These are phyloP conservation scores for Fissipunctia ypsillon DNA, from an alignment of 2,888 invertebrate genomes.

Conservation along the genomic window DNA sequence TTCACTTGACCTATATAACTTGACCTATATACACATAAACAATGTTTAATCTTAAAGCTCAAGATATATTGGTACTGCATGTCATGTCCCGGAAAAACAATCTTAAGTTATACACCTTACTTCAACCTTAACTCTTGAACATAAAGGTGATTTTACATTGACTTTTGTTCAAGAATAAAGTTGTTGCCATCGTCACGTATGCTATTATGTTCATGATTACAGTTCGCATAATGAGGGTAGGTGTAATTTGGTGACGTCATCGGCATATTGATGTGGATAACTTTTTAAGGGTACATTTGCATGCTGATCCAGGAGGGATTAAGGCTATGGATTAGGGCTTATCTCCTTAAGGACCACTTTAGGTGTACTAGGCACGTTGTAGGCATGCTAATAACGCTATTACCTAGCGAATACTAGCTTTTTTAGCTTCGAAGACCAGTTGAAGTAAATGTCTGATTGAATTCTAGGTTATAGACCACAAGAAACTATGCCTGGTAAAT, in stretches of 20 bases:
- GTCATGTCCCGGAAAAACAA: constrained; percentile 67
- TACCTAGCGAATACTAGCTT: background rate
- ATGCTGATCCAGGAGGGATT: constrained; percentile 44
- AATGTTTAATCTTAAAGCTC: constrained; percentile 52
- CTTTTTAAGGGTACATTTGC: constrained; percentile 57
- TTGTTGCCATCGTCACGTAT: constrained; percentile 73
- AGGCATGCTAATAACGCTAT: constrained; percentile 27
- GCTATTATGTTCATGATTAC: constrained; percentile 76
- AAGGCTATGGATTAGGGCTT: constrained; percentile 48
- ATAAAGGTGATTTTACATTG: constrained; percentile 68
- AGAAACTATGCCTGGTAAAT: background rate
- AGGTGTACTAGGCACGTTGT: constrained; percentile 7
- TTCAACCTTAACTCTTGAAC: constrained; percentile 40
- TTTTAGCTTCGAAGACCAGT: background rate
- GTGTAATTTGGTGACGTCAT: constrained; percentile 77
- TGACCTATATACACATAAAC: constrained; percentile 56
- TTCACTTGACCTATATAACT: constrained; percentile 53
- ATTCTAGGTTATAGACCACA: background rate
- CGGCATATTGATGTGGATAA: constrained; percentile 72
- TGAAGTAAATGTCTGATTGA: constrained; percentile 27
- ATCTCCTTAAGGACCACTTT: constrained; percentile 36
- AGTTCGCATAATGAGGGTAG: constrained; percentile 75
- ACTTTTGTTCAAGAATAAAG: constrained; percentile 50
- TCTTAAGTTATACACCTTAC: constrained; percentile 51
- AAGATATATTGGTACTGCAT: constrained; percentile 66